phyloP scores from a whole-genome alignment of 2,797 vertebrate genomes.

The Amniataba percoides region DNA sequence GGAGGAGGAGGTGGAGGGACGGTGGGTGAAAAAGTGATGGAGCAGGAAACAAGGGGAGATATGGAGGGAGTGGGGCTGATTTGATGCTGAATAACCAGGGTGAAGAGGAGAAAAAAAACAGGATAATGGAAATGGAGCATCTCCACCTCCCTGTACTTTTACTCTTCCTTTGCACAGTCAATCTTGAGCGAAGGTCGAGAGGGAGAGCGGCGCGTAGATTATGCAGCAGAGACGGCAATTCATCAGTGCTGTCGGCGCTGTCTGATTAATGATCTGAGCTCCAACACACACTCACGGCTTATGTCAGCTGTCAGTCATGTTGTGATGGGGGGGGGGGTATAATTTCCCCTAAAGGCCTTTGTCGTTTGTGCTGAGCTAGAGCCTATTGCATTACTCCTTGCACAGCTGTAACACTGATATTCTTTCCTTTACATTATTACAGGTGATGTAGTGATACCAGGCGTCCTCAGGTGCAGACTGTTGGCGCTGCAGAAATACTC shows the following conservation, averaged over 20 bases:
- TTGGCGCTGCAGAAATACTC: background rate
- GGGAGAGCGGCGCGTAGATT: slow-evolving; percentile 48
- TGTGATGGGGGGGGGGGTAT: slow-evolving; percentile 28
- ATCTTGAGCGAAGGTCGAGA: slow-evolving; percentile 60
- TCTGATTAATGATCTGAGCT: slow-evolving; percentile 71
- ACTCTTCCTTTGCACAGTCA: slow-evolving; percentile 26
- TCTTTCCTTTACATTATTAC: slow-evolving; percentile 9
- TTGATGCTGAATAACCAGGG: slow-evolving; percentile 60
- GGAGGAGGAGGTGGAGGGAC: too few species aligned
- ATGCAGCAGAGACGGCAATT: slow-evolving; percentile 62
- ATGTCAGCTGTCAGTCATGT: slow-evolving; percentile 77
- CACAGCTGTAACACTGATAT: slow-evolving; percentile 25
- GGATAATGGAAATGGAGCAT: slow-evolving; percentile 67
- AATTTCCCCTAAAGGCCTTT: slow-evolving; percentile 46
- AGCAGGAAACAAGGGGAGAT: slow-evolving; percentile 48
- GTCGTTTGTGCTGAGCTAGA: slow-evolving; percentile 51
- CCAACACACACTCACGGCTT: slow-evolving; percentile 49
- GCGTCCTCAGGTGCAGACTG: background rate
- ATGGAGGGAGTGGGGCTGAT: slow-evolving; percentile 36
- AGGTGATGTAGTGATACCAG: slow-evolving; percentile 10
- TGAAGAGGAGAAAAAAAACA: slow-evolving; percentile 16
- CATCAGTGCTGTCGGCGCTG: slow-evolving; percentile 58
- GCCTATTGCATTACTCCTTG: slow-evolving; percentile 6
- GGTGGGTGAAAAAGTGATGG: slow-evolving; percentile 57
- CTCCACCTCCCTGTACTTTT: slow-evolving; percentile 44